Conservation (phyloP, 2,797 vertebrate genomes). For the Enteromius paludinosus region DNA sequence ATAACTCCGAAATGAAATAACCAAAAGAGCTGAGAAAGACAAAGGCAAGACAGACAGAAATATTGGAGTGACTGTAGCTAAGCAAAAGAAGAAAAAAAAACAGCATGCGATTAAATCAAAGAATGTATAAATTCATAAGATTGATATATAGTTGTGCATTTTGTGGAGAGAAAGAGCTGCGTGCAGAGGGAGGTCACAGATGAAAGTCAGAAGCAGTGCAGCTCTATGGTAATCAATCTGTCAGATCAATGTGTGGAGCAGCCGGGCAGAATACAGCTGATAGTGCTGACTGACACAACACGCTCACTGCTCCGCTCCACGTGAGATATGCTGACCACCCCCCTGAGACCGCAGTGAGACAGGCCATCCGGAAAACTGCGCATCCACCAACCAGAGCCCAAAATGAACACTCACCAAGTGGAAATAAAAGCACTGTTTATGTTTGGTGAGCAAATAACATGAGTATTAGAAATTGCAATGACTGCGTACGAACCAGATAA, state of each 20-base stretch:
- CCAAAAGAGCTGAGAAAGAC: constrained; percentile 2
- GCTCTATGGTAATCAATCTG: constrained; percentile 72
- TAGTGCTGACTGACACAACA: constrained; percentile 48
- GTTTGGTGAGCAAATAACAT: background rate
- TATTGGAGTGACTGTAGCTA: background rate
- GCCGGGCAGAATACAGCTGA: constrained; percentile 15
- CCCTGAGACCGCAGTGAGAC: background rate
- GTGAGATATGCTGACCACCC: constrained; percentile 15
- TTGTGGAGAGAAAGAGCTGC: background rate
- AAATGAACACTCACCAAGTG: background rate
- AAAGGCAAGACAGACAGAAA: background rate
- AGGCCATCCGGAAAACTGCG: background rate
- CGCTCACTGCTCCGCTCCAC: constrained; percentile 1
- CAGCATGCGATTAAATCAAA: background rate
- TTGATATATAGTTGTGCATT: background rate
- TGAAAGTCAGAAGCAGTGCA: constrained; percentile 76
- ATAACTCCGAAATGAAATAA: background rate
- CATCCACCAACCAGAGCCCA: background rate
- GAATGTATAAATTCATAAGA: background rate
- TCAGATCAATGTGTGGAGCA: constrained; percentile 65
- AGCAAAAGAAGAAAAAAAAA: background rate
- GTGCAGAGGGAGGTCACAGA: constrained; percentile 49
- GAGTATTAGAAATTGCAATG: background rate
- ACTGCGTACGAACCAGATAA: background rate
- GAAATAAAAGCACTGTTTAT: background rate